A percentile compares a stretch with the other conserved stretches of the same genome.
Conservation (phyloP, 2,797 vertebrate species). For the Spheniscus humboldti region DNA sequence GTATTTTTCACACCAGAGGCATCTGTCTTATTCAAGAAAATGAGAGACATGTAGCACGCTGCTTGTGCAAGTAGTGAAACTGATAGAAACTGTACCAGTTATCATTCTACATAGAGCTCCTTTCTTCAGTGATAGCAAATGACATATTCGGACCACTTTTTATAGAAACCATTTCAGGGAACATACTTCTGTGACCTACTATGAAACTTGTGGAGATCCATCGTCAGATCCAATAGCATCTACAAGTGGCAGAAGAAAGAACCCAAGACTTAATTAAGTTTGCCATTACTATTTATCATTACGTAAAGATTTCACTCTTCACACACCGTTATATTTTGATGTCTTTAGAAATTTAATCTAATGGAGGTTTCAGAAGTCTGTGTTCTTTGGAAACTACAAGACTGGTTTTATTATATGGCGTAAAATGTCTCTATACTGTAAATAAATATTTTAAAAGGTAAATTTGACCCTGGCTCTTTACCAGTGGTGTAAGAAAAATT, state of each 20-base stretch:
- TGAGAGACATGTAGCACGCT: conserved; percentile 53
- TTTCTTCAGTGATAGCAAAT: conserved; percentile 32
- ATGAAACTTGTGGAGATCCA: conserved; percentile 30
- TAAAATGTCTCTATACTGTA: not conserved
- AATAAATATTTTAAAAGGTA: not conserved
- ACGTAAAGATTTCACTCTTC: not conserved
- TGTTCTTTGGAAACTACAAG: not conserved
- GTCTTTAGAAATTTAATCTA: not conserved
- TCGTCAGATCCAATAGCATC: not conserved
- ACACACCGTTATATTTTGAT: not conserved
- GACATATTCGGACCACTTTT: conserved; percentile 54
- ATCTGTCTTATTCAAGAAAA: conserved; percentile 65
- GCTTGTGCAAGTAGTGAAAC: conserved; percentile 50
- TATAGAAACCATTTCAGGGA: conserved; percentile 30
- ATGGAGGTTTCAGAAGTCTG: not conserved
- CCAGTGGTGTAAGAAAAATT: not conserved
- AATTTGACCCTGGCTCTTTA: not conserved
- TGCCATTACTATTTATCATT: not conserved
- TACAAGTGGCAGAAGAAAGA: not conserved
- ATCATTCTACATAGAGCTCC: conserved; percentile 41
- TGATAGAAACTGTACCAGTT: conserved; percentile 45
- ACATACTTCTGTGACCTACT: conserved; percentile 13
- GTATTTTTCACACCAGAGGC: conserved; percentile 67
- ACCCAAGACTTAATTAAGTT: not conserved
- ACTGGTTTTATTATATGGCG: not conserved